phyloP scores from a whole-genome alignment of 2,797 vertebrate genomes.

The Characodon lateralis region DNA sequence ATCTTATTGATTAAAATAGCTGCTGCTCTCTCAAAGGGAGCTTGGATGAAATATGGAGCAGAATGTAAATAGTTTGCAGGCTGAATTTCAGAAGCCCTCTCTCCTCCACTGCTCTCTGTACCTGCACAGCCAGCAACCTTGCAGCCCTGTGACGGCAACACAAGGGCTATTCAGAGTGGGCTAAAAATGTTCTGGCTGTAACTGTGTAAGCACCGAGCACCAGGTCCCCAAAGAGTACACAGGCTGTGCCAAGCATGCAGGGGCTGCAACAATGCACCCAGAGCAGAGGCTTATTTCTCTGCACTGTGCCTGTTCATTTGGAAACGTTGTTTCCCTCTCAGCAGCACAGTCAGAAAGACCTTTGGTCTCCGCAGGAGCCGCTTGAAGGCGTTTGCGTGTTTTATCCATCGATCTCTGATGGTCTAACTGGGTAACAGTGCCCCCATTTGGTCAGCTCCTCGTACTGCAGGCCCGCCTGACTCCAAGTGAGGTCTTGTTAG shows the following conservation, averaged over 20 bases:
- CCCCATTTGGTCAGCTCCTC: constrained; percentile 67
- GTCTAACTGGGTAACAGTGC: constrained; percentile 81
- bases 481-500: constrained; percentile 45
- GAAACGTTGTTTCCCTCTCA: constrained; percentile 78
- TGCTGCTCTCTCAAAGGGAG: constrained; percentile 63
- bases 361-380: constrained; percentile 67
- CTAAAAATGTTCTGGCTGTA: constrained; percentile 66
- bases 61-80: constrained; percentile 67
- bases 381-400: constrained; percentile 55
- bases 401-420: constrained; percentile 14
- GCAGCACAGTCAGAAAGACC: constrained; percentile 76
- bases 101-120: constrained; percentile 39
- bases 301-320: constrained; percentile 79
- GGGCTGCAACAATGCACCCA: constrained; percentile 68
- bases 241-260: constrained; percentile 65
- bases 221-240: constrained; percentile 65
- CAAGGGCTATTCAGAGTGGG: constrained; percentile 57
- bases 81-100: constrained; percentile 47
- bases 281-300: constrained; percentile 74
- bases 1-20: constrained; percentile 74
- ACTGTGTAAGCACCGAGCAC: constrained; percentile 65
- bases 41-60: constrained; percentile 69
- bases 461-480: constrained; percentile 54
- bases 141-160: constrained; percentile 51
- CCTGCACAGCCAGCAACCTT: constrained; percentile 59